Evolutionary conservation across 2,797 vertebrate genomes (phyloP).

Genomic region (Esox masquinongy): DNA sequence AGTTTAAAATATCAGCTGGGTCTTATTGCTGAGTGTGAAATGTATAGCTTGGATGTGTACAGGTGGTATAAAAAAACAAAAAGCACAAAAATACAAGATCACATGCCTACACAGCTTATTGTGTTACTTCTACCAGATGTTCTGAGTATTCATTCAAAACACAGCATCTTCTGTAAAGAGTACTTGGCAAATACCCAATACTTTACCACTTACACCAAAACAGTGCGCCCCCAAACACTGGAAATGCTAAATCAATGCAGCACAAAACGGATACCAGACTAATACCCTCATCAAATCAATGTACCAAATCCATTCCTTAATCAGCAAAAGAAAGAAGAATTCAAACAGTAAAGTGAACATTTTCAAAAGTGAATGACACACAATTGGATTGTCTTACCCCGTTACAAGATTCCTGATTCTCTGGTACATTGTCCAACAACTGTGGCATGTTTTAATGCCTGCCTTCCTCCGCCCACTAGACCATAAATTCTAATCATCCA

Average conservation of each 20-base stretch:
- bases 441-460: constrained; percentile 72
- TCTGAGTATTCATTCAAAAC: neutral
- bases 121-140: neutral
- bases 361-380: neutral
- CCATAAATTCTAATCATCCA: constrained; percentile 56
- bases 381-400: constrained; percentile 67
- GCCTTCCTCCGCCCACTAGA: constrained; percentile 61
- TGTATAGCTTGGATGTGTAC: neutral
- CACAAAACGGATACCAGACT: neutral
- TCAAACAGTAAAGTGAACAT: neutral
- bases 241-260: neutral
- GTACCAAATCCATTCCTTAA: neutral
- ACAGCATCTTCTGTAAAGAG: neutral
- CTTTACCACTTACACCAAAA: neutral
- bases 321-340: neutral
- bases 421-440: constrained; percentile 65
- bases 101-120: neutral
- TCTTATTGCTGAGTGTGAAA: neutral
- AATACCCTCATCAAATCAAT: neutral
- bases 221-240: neutral
- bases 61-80: neutral
- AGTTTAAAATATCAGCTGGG: neutral
- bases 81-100: neutral
- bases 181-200: neutral
- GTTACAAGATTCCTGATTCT: constrained; percentile 55